These are phyloP conservation scores for Rhadinocentrus ornatus DNA, from an alignment of 2,797 vertebrate genomes.

Conservation along the genomic window DNA sequence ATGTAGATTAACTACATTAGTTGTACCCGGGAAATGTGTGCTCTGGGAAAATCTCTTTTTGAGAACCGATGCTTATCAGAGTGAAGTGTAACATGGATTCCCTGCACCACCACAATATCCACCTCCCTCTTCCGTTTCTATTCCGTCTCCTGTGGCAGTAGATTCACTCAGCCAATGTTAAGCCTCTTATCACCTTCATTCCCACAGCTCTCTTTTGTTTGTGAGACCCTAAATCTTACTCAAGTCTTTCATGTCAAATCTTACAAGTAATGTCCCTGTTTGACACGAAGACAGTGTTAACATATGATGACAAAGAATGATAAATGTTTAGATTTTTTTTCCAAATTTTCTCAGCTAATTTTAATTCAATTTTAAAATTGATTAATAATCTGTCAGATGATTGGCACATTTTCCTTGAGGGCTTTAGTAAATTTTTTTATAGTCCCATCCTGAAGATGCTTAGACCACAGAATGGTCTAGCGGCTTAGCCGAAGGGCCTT, in stretches of 20 bases:
- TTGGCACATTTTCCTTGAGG: background rate
- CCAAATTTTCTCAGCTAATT: background rate
- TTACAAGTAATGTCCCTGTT: background rate
- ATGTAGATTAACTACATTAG: background rate
- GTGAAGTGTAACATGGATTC: slow-evolving; percentile 7
- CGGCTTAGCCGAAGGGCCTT: slow-evolving; percentile 28
- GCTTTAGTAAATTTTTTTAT: background rate
- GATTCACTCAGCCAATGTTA: slow-evolving; percentile 50
- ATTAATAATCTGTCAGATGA: slow-evolving; percentile 6
- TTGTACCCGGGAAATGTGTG: background rate
- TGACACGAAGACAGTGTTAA: background rate
- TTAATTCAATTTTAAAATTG: no score
- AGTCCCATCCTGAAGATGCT: slow-evolving; percentile 1
- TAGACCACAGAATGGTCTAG: background rate
- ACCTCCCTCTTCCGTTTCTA: background rate
- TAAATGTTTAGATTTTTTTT: background rate
- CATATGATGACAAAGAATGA: background rate
- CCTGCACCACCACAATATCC: background rate
- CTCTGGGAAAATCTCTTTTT: background rate
- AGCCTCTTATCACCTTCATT: slow-evolving; percentile 65
- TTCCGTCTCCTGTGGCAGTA: slow-evolving; percentile 23
- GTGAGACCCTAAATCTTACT: slow-evolving; percentile 15
- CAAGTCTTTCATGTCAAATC: slow-evolving; percentile 27
- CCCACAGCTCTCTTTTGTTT: slow-evolving; percentile 60
- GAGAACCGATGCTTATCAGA: slow-evolving; percentile 13